Conservation (phyloP, 2,797 vertebrate species). For the Chaenodraco wilsoni region DNA sequence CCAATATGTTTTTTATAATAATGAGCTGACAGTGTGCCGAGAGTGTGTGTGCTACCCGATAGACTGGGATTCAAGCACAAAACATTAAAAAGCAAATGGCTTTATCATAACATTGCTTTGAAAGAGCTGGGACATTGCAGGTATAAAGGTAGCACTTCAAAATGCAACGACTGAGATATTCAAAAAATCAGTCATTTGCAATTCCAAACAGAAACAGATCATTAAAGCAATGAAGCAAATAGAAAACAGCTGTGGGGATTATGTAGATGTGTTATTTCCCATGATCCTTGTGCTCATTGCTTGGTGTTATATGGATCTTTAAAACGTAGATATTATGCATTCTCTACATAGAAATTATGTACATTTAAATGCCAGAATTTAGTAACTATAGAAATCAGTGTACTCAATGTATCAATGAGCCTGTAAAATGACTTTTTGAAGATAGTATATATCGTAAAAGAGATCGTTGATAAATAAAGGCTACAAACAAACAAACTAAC, state of each 20-base stretch:
- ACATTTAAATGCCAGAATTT: background rate
- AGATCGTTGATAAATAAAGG: no score
- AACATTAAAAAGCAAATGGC: background rate
- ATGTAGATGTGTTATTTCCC: conserved; percentile 41
- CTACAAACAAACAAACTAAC: no score
- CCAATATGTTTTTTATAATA: background rate
- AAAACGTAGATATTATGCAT: background rate
- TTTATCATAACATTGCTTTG: background rate
- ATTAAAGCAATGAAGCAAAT: conserved; percentile 22
- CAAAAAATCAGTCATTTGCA: background rate
- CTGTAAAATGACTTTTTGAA: conserved; percentile 23
- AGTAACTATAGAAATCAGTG: conserved; percentile 7
- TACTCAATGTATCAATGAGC: conserved; percentile 11
- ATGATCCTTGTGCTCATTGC: background rate
- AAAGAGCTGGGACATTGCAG: background rate
- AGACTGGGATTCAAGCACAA: background rate
- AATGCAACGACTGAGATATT: background rate
- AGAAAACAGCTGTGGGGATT: conserved; percentile 14
- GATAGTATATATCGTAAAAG: background rate
- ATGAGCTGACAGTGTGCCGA: conserved; percentile 1
- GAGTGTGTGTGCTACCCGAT: background rate
- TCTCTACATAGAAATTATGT: background rate
- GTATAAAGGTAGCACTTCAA: background rate
- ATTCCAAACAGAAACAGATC: conserved; percentile 8
- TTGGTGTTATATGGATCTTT: conserved; percentile 6